Evolutionary conservation across 2,113 vertebrate species (phyloP).

Genomic region (Pteruthius melanotis): DNA sequence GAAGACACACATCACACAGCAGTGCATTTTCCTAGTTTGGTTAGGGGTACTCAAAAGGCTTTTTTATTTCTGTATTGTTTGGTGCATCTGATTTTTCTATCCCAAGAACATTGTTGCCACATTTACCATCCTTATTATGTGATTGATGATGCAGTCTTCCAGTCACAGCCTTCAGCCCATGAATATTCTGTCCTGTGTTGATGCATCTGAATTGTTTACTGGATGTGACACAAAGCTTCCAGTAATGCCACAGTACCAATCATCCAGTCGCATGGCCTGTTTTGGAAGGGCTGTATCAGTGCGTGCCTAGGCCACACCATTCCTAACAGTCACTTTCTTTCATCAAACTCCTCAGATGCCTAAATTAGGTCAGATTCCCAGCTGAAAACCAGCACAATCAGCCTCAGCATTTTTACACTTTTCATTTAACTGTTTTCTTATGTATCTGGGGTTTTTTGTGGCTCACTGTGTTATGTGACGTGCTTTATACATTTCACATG

Average conservation of each 20-base stretch:
- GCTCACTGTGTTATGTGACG: neutral
- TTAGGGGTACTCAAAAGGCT: neutral
- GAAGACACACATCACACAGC: neutral
- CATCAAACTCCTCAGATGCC: neutral
- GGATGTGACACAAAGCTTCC: neutral
- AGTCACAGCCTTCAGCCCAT: neutral
- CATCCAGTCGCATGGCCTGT: rapidly evolving
- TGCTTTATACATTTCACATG: neutral
- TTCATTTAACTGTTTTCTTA: neutral
- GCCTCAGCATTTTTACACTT: neutral
- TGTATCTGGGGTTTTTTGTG: neutral
- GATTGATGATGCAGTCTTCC: neutral
- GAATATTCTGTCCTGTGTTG: neutral
- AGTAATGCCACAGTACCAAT: rapidly evolving
- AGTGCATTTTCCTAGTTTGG: neutral
- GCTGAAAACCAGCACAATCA: neutral
- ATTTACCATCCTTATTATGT: neutral
- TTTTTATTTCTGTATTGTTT: neutral
- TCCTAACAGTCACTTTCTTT: neutral
- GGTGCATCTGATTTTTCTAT: neutral
- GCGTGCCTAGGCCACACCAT: neutral
- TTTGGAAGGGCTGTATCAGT: neutral
- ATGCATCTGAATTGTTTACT: neutral
- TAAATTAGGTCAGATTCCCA: neutral
- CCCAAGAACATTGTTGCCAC: rapidly evolving